These are phyloP conservation scores for Caenorhabditis tropicalis DNA, from an alignment of 1,140 invertebrate species.

Conservation along the genomic window DNA sequence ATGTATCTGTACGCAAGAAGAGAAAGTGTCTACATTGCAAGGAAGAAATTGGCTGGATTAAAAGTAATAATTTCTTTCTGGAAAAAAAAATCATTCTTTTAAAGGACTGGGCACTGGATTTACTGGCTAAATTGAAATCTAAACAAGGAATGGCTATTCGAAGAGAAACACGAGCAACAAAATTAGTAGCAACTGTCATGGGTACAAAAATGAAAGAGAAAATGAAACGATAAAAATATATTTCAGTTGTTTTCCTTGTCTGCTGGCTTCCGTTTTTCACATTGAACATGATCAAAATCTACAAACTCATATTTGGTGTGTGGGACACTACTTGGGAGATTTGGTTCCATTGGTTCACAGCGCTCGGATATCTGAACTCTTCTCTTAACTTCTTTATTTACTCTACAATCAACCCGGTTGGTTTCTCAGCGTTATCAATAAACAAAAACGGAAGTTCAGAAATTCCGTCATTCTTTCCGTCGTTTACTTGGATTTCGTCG, in stretches of 20 bases:
- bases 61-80: conserved; percentile 53
- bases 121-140: conserved; percentile 71
- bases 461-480: conserved; percentile 70
- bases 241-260: conserved; percentile 70
- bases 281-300: conserved; percentile 71
- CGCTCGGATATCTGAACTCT: conserved; percentile 70
- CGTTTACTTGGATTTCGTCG: conserved; percentile 63
- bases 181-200: conserved; percentile 72
- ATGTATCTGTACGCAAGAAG: conserved; percentile 69
- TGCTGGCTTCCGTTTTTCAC: conserved; percentile 72
- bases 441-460: conserved; percentile 56
- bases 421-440: not conserved
- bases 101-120: conserved; percentile 71
- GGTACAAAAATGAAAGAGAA: conserved; percentile 50
- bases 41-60: conserved; percentile 70
- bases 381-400: conserved; percentile 72
- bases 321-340: conserved; percentile 65
- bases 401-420: conserved; percentile 71
- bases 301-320: conserved; percentile 60
- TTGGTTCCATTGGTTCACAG: conserved; percentile 71
- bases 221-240: not conserved
- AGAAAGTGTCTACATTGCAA: conserved; percentile 70
- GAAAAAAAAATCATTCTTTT: too few relatives aligned
- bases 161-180: conserved; percentile 69
- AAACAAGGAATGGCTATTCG: conserved; percentile 72